Evolutionary conservation across 1,140 invertebrate genomes (phyloP).

Genomic region (Euura saliciscinereae): DNA sequence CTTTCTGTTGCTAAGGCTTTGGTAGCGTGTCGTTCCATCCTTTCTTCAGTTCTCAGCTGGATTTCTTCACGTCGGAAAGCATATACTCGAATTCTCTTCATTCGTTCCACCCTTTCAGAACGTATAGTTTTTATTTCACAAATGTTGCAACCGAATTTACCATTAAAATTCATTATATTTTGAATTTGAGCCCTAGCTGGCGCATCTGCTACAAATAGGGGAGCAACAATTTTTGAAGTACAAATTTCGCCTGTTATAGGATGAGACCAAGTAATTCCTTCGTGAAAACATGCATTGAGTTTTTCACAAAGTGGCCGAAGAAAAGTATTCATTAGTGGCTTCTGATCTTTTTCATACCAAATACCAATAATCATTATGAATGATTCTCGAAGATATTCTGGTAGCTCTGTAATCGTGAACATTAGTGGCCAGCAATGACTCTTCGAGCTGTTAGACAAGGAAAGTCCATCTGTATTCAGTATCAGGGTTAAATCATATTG

Average conservation of each 20-base stretch:
- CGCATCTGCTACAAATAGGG: conserved; percentile 32
- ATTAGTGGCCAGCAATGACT: conserved; percentile 30
- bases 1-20: conserved; percentile 3
- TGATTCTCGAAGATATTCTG: conserved; percentile 19
- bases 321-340: conserved; percentile 28
- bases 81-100: conserved; percentile 4
- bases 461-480: conserved; percentile 28
- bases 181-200: conserved; percentile 29
- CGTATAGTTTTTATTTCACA: conserved; percentile 29
- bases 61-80: conserved; percentile 3
- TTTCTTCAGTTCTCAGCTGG: conserved; percentile 11
- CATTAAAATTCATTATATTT: conserved; percentile 27
- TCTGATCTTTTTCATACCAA: conserved; percentile 22
- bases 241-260: conserved; percentile 17
- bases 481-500: conserved; percentile 28
- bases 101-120: conserved; percentile 17
- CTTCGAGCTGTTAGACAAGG: conserved; percentile 23
- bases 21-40: conserved; percentile 20
- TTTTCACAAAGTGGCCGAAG: conserved; percentile 20
- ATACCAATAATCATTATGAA: conserved; percentile 18
- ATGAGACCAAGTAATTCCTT: conserved; percentile 20
- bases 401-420: conserved; percentile 30
- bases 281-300: conserved; percentile 14
- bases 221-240: conserved; percentile 25
- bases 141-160: conserved; percentile 29